Base-by-base conservation (phyloP, 2,888 invertebrate species). In the Lypha dubia region DNA sequence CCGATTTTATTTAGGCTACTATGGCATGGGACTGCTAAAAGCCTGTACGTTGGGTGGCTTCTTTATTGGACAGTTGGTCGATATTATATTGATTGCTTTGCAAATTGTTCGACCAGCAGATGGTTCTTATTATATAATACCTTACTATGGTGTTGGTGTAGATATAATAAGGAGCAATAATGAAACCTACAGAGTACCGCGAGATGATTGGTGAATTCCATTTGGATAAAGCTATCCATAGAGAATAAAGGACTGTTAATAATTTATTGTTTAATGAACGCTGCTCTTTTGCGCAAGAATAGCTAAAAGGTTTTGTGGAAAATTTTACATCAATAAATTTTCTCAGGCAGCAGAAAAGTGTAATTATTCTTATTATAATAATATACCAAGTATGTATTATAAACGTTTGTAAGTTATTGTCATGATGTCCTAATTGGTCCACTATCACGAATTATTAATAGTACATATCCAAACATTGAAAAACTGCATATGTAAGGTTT, bases 1-100 rank as follows among this genome's bases (percentile, higher is more conserved):
- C 91, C 94, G 99, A 83, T 99, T 99, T 93, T 99, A 99, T 91
- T 93, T 99, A n/a, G 99, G 99, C 35, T 99, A 99, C 92, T 98
- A 98, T 71, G 99, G 98, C 0, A 95, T 99, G 87, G 99, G 99
- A 0, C 93, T 99, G 84, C 95, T 98, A 32, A 99, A 99, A 92
- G 94, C 99, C 86, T 98, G 98, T 90, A 99, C 99, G 0, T 93
- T 99, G 75, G 99, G 99, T 17, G 99, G 99, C 90, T 96, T 99
- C 95, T 98, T 99, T 90, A 93, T 99, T 38, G 97, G 98, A 65
- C 99, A 99, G 92, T 93, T 99, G 38, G 93, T 98, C 84, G 99
- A 99, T 93, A 96, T 99, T 58, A 95, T 99, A 89, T 94, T 99
- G 24, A 99, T 93, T 79, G 92, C 92, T 15, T 89, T 92, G 82